These are phyloP conservation scores for Telmatochromis sp. DNA, from an alignment of 2,113 vertebrate genomes.

Conservation along the genomic window DNA sequence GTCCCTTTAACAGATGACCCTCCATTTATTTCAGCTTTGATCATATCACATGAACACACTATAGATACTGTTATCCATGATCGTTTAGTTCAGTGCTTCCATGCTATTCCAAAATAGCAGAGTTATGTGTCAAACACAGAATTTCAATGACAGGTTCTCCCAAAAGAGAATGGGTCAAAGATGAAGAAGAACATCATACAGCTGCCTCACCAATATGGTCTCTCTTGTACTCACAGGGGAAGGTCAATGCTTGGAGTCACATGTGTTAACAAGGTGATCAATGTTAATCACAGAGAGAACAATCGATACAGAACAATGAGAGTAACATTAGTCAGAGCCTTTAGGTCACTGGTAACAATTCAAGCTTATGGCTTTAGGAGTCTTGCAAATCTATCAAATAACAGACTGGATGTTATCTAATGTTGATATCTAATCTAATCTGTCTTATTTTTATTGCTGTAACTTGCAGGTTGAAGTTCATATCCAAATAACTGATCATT, in stretches of 20 bases:
- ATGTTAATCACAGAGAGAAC: slow-evolving; percentile 8
- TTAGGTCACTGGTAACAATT: not conserved
- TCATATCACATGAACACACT: not conserved
- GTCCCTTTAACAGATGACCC: not conserved
- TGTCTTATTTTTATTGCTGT: not conserved
- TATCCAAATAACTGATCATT: not conserved
- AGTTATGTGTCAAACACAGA: not conserved
- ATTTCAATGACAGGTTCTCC: not conserved
- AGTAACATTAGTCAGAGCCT: not conserved
- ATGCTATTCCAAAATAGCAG: not conserved
- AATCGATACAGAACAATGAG: slow-evolving; percentile 10
- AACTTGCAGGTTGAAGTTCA: not conserved
- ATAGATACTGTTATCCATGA: not conserved
- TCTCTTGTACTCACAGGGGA: not conserved
- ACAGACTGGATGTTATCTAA: not conserved
- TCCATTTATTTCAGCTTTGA: not conserved
- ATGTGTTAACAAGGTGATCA: slow-evolving; percentile 27
- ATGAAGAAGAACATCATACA: not conserved
- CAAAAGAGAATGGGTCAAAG: not conserved
- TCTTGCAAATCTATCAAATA: not conserved
- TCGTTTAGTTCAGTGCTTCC: not conserved
- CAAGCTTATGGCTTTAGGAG: not conserved
- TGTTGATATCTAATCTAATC: not conserved
- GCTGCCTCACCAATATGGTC: not conserved
- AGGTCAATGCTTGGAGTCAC: slow-evolving; percentile 5